Base-by-base conservation (phyloP, 2,888 invertebrate species). In the Thumatha senex region DNA sequence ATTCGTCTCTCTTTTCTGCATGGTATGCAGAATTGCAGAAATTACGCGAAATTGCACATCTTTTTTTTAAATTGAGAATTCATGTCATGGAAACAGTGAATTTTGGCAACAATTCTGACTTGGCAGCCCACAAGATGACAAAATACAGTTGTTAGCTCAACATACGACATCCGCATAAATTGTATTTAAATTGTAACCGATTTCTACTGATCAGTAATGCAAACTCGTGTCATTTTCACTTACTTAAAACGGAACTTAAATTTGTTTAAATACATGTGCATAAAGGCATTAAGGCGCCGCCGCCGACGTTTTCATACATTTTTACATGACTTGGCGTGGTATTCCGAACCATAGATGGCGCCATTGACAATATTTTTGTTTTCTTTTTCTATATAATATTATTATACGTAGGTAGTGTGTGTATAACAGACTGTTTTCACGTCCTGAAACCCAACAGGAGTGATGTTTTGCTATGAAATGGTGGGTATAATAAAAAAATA, bases 131-230 rank as follows among this genome's bases (percentile, higher is more conserved):
- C 70, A 70, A 71, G 65, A 69, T 66, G 58, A 70, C 68, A 70
- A 76, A 70, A 70, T 68, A 65, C 63, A 71, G 58, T 68, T 63
- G 70, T 71, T n/a, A 72, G 68, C 67, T 63, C 73, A 68, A 61
- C 62, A 74, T 63, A 73, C 75, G 73, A 64, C 68, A 70, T 59
- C 70, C 51, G 78, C 78, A 81, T 82, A 79, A 74, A 82, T 75
- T 76, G 80, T 81, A 87, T 85, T 82, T 76, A 81, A 82, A 85
- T 76, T 74, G 70, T 75, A 70, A 70, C 40, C 76, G 87, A 83
- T 89, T 90, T 90, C 90, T 89, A 88, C 89, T 88, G 70, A 82
- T 88, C 84, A 81, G 66, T 68, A 75, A 87, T 85, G 82, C 88
- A 71, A 65, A 67, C 64, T 56, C 65, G 72, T 64, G 62, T 61